phyloP scores from a whole-genome alignment of 2,888 invertebrate species.

The Pheosia gnoma region DNA sequence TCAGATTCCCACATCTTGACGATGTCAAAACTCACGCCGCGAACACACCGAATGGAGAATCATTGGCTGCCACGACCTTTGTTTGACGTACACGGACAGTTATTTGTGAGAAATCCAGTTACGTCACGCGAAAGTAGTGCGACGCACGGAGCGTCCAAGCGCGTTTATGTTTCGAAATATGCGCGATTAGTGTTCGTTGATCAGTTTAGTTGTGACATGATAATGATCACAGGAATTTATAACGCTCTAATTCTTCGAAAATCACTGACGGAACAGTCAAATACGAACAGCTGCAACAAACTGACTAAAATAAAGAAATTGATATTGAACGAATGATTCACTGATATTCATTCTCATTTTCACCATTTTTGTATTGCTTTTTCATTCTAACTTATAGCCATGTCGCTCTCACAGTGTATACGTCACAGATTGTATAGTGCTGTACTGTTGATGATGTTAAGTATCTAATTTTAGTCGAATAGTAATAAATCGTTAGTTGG shows the following conservation, averaged over 20 bases:
- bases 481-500: too few relatives aligned
- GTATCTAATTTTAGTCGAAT: too few relatives aligned
- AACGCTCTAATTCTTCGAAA: conserved; percentile 24
- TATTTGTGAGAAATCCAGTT: conserved; percentile 68
- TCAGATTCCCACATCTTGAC: conserved; percentile 78
- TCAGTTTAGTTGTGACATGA: conserved; percentile 11
- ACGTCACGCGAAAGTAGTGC: conserved; percentile 69
- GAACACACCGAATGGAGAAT: conserved; percentile 52
- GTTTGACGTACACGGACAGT: conserved; percentile 54
- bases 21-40: conserved; percentile 54
- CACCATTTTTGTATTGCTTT: conserved; percentile 19
- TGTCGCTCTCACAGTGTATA: conserved; percentile 12
- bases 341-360: conserved; percentile 19
- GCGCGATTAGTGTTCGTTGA: conserved; percentile 9
- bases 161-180: conserved; percentile 18
- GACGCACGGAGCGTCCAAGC: conserved; percentile 22
- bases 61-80: conserved; percentile 68
- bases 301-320: conserved; percentile 8
- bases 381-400: conserved; percentile 20
- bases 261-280: conserved; percentile 34
- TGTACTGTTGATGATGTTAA: conserved; percentile 5
- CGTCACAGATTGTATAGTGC: conserved; percentile 29
- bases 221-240: conserved; percentile 35
- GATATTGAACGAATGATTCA: not conserved
- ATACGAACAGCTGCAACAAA: conserved; percentile 46